Evolutionary conservation across 2,888 invertebrate genomes (phyloP).

Genomic region (Nemoura dubitans): DNA sequence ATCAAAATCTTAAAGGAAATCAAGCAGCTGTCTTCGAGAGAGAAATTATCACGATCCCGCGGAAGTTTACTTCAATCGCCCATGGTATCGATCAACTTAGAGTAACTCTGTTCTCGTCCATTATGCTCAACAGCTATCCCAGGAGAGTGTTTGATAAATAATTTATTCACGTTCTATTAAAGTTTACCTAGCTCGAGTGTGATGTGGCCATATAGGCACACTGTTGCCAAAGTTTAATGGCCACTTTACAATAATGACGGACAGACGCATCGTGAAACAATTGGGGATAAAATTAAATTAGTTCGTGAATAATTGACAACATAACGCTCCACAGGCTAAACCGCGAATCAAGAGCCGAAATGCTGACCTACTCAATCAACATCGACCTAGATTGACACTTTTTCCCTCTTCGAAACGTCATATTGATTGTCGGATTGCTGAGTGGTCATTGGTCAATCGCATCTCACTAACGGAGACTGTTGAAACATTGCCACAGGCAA

Average conservation of each 20-base stretch:
- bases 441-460: not conserved
- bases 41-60: not conserved
- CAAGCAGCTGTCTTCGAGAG: not conserved
- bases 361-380: not conserved
- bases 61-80: not conserved
- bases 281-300: not conserved
- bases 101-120: no score
- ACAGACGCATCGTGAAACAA: not conserved
- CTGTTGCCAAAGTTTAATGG: not conserved
- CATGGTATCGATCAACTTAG: no score
- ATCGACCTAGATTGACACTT: not conserved
- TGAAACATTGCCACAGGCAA: not conserved
- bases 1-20: not conserved
- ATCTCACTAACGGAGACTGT: not conserved
- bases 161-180: no score
- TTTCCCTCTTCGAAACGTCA: not conserved
- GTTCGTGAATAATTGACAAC: not conserved
- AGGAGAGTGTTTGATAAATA: no score
- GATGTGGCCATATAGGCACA: not conserved
- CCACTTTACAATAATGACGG: not conserved
- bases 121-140: no score
- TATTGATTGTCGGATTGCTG: conserved; percentile 7
- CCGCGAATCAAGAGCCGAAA: not conserved
- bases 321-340: not conserved
- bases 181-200: no score